phyloP scores from a whole-genome alignment of 2,113 vertebrate genomes.

The Chrysochloris asiatica region DNA sequence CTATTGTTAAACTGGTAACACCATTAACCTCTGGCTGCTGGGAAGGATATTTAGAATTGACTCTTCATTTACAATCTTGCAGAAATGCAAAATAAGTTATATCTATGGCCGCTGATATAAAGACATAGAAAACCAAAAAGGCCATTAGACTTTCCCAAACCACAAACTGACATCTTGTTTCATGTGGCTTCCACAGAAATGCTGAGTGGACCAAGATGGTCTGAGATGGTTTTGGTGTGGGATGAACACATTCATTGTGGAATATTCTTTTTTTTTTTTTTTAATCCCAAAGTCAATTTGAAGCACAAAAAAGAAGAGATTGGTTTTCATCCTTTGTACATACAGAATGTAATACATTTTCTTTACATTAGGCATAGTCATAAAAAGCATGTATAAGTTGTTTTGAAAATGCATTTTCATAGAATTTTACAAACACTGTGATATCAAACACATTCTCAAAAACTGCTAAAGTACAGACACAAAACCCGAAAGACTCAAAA shows the following conservation, averaged over 20 bases:
- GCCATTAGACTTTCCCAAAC: neutral
- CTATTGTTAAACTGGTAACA: conserved; percentile 51
- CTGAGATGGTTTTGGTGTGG: neutral
- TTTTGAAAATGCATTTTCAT: conserved; percentile 84
- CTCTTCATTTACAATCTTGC: neutral
- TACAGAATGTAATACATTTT: conserved; percentile 72
- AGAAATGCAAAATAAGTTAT: conserved; percentile 67
- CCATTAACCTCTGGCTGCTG: conserved; percentile 50
- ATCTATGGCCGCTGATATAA: conserved; percentile 45
- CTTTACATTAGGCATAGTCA: conserved; percentile 82
- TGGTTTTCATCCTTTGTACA: conserved; percentile 77
- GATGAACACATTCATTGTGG: conserved; percentile 38
- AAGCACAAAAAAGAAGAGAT: conserved; percentile 75
- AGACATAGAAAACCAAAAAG: conserved; percentile 42
- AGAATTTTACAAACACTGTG: conserved; percentile 85
- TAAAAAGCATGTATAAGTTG: conserved; percentile 85
- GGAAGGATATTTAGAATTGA: conserved; percentile 39
- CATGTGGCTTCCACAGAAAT: conserved; percentile 38
- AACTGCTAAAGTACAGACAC: conserved; percentile 84
- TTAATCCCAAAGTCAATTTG: conserved; percentile 66
- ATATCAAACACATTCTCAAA: conserved; percentile 89
- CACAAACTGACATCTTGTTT: neutral
- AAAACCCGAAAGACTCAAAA: conserved; percentile 82
- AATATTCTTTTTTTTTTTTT: conserved; percentile 32
- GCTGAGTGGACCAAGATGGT: neutral